Base-by-base conservation (phyloP, 2,888 invertebrate species). In the Linnaemya tessellans region DNA sequence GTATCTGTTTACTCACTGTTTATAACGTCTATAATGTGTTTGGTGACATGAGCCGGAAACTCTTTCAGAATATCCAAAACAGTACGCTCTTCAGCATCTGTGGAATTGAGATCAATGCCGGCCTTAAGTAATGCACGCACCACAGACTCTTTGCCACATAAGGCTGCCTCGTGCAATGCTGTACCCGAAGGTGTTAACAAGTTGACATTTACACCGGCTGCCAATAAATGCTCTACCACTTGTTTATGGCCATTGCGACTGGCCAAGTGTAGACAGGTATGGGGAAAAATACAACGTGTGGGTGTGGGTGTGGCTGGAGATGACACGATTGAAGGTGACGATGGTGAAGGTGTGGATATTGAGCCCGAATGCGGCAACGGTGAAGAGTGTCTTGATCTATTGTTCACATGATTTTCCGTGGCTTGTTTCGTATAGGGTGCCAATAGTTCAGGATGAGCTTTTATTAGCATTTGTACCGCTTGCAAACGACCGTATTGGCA, bases 191-290 rank as follows among this genome's bases (percentile, higher is more conserved):
- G 95, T 15, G 98, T 97, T 88, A 96, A 94, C 43, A 96, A 94
- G 93, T 98, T 98, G 7, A 98, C 97, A 91, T 97, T 96, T 89
- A 98, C 96, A 0, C 98, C 98, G 20, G 97, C 96, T 13, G 95
- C 94, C 68, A 98, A 94, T 3, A 98, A 93, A 0, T 96, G 95
- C 89, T 96, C 95, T 43, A 98, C 98, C 51, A 98, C 97, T 74
- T 95, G 95, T 92, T 96, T 96, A 93, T 97, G 97, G 8, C 98
- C 99, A 93, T 98, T 97, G 88, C 97, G 95, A 91, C 97, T 97
- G 84, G 98, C 98, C 87, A 98, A 94, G 92, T 98, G 98, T n/a
- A 99, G 98, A 97, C 11, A 98, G 96, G 90, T 97, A 96, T 83
- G 96, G 94, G 91, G 89, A 75, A 90, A 90, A 18, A 90, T 88